These are phyloP conservation scores for Corythornis vintsioides DNA, from an alignment of 2,113 vertebrate species.

Conservation along the genomic window DNA sequence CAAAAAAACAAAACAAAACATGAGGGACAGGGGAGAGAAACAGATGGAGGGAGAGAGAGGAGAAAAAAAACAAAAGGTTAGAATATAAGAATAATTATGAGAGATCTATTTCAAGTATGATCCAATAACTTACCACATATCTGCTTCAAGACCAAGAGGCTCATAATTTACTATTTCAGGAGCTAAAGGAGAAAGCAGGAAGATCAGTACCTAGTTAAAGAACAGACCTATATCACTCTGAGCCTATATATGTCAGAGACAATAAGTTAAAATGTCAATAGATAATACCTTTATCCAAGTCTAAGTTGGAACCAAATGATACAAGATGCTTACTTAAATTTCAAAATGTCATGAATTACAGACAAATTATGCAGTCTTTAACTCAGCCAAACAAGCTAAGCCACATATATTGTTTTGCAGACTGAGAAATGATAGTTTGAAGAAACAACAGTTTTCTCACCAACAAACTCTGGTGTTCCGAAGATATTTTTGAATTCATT, in stretches of 20 bases:
- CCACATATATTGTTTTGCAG: neutral
- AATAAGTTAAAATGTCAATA: neutral
- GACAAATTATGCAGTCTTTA: neutral
- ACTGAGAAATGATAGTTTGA: neutral
- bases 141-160: slow-evolving; percentile 94
- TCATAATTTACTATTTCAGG: slow-evolving; percentile 99
- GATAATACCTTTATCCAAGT: neutral
- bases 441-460: slow-evolving; percentile 76
- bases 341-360: neutral
- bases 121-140: slow-evolving; percentile 93
- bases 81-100: slow-evolving; percentile 2
- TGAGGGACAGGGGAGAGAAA: neutral
- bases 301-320: neutral
- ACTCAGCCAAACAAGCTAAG: neutral
- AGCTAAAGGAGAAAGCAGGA: slow-evolving; percentile 80
- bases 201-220: slow-evolving; percentile 7
- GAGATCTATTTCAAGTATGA: slow-evolving; percentile 31
- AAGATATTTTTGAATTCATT: slow-evolving; percentile 99
- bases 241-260: neutral
- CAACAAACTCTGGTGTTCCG: slow-evolving; percentile 97
- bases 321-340: neutral
- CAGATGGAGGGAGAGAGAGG: neutral
- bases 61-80: slow-evolving; percentile 13
- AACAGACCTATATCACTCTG: neutral
- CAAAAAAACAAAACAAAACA: neutral